phyloP scores from a whole-genome alignment of 2,797 vertebrate genomes.

The Octomys mimax region DNA sequence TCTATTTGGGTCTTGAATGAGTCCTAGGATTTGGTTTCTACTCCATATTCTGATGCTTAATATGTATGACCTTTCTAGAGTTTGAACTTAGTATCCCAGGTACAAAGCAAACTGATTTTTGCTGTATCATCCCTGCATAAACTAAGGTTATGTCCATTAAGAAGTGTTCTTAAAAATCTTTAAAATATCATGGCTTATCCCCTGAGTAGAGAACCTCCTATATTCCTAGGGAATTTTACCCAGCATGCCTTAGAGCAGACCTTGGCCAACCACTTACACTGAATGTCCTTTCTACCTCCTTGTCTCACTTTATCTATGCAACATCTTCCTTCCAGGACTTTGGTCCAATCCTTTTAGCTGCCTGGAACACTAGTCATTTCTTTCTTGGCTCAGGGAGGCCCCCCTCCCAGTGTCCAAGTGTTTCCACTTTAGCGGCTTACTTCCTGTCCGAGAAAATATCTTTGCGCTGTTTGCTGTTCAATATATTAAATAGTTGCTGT shows the following conservation, averaged over 20 bases:
- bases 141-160: background rate
- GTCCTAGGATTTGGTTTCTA: background rate
- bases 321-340: background rate
- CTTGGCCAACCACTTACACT: background rate
- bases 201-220: background rate
- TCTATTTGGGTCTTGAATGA: slow-evolving; percentile 9
- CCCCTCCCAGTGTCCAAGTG: background rate
- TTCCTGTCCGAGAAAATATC: background rate
- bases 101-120: background rate
- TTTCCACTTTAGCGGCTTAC: background rate
- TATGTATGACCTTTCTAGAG: background rate
- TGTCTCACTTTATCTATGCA: background rate
- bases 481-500: background rate
- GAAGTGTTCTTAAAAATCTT: background rate
- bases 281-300: too few relatives aligned
- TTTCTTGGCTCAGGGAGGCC: background rate
- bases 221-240: background rate
- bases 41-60: background rate
- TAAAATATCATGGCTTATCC: background rate
- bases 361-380: background rate
- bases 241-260: background rate
- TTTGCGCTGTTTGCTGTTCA: background rate
- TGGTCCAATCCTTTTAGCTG: background rate
- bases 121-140: background rate
- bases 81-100: background rate